Evolutionary conservation across 92 coral and sea anemone species (phyloP), one percentile per base, ranked within the genome.

Genomic region (Epizoanthus fatuus): DNA sequence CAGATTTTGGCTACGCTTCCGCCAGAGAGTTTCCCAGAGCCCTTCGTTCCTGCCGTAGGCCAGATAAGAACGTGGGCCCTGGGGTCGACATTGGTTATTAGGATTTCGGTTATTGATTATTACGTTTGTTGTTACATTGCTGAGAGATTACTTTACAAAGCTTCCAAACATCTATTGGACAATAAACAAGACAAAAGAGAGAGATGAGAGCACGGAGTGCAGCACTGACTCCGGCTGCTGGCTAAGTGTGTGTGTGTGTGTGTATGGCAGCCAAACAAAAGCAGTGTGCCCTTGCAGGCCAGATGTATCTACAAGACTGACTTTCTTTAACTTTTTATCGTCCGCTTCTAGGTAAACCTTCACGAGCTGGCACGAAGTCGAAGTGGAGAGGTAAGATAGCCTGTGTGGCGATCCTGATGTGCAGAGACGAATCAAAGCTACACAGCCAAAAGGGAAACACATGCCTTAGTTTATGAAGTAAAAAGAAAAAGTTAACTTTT

Each of bases 351-450:
- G 99, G 99, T 39, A 95, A 92, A 66, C 93, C 98, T 22, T 96
- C 99, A 14, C 94, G 97, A 63, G 98, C 99, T 17, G 84, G 88
- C 29, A 86, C 93, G 38, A 78, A 92, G 38, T 92, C 93, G 84
- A 90, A 93, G 56, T 96, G 99, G 99, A 90, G 95, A 95, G 98
- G 99, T 96, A 70, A 74, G 80, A 57, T 59, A 16, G 60, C 19
- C 25, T 37, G 9, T 3, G n/a, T 19, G 38, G 37, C 25, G 3
- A 62, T 65, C 7, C 15, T 22, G 25, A 4, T 2, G n/a, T 16
- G 7, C n/a, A 12, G 63, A 17, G 13, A 58, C 1, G 0, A 58
- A 58, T 58, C 63, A n/a, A 3, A 16, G 25, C 13, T 58, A 22
- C 25, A 58, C 22, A 58, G 13, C n/a, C 15, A 58, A 2, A n/a